A percentile compares a stretch with the other conserved stretches of the same genome.
Evolutionary conservation across 2,888 invertebrate genomes (phyloP).

Genomic region (Chloromyia formosa): DNA sequence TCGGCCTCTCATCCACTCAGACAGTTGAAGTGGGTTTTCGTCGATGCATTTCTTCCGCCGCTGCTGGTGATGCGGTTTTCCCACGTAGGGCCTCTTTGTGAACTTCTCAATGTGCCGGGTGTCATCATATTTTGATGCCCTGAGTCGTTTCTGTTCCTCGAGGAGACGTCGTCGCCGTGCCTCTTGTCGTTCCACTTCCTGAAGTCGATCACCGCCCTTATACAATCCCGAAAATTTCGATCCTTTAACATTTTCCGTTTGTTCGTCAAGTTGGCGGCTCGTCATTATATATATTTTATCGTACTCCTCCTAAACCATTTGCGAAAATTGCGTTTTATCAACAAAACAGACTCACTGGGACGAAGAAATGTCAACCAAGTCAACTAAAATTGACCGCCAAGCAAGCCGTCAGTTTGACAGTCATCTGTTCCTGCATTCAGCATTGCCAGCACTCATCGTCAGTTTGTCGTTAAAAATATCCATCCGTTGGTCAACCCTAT

Average conservation of each 20-base stretch:
- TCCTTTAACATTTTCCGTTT: not conserved
- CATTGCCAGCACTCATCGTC: not conserved
- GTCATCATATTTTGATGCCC: conserved; percentile 56
- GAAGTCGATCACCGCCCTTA: conserved; percentile 22
- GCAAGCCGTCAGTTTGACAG: not conserved
- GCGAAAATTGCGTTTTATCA: not conserved
- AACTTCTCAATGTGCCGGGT: conserved; percentile 48
- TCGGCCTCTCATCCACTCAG: conserved; percentile 92
- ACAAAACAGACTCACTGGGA: too few species aligned
- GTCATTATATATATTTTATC: too few species aligned
- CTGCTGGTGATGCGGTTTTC: not conserved
- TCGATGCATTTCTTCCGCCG: conserved; percentile 48
- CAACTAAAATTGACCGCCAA: not conserved
- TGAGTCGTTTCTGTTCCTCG: conserved; percentile 57
- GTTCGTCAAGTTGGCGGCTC: too few species aligned
- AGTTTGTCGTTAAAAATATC: too few species aligned
- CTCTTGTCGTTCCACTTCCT: conserved; percentile 53
- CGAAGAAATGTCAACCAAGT: too few species aligned
- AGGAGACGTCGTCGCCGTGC: conserved; percentile 56
- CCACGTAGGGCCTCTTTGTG: conserved; percentile 32
- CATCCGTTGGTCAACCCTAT: conserved; percentile 8
- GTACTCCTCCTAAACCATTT: not conserved
- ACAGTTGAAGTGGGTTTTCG: conserved; percentile 76
- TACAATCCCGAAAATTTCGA: conserved; percentile 40
- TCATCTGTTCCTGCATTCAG: not conserved